Base-by-base conservation (phyloP, 2,888 invertebrate genomes). In the Hylaea fasciaria region DNA sequence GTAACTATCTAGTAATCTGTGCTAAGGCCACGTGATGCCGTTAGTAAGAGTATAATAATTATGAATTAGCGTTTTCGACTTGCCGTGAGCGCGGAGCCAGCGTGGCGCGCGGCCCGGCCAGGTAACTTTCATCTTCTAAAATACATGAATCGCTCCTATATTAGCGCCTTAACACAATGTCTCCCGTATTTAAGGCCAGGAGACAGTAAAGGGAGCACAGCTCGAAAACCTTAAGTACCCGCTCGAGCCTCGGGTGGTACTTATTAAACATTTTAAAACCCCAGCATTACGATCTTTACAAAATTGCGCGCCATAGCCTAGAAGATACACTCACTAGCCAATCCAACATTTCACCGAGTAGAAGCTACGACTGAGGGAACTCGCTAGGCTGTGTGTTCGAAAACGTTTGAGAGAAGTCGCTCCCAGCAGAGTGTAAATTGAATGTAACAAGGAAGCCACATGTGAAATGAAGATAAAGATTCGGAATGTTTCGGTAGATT, bases 231-330 rank as follows among this genome's bases (percentile, higher is more conserved):
- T 64, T 68, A 64, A 68, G 65, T 40, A 68, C 60, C 53, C 63
- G 65, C 65, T 53, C 46, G 58, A 43, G 60, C 54, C 57, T 60
- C 60, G 54, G 66, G 69, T 61, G 70, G 57, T 71, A 55, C 72
- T 77, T 79, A 79, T 75, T 80, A 79, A 77, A 75, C 74, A 73
- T 74, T 79, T 78, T 74, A 74, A 81, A 78, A 61, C 65, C 66
- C 63, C 53, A 63, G 64, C 63, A 64, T 66, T 54, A 66, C 65
- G 60, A 64, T 61, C 47, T 62, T 59, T 45, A 65, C 70, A 62
- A 77, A 81, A 77, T 76, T 76, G 68, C 65, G 29, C 43, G 32
- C 9, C 73, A 77, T 69, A 79, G 74, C 4, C 17, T 64, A 62
- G 41, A 57, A 66, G 56, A 56, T 14, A 17, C 0, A n/a, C 44